Evolutionary conservation across 35 echinoderm and acorn worm genomes (phyloP).

Genomic region (Holothuria glaberrima): DNA sequence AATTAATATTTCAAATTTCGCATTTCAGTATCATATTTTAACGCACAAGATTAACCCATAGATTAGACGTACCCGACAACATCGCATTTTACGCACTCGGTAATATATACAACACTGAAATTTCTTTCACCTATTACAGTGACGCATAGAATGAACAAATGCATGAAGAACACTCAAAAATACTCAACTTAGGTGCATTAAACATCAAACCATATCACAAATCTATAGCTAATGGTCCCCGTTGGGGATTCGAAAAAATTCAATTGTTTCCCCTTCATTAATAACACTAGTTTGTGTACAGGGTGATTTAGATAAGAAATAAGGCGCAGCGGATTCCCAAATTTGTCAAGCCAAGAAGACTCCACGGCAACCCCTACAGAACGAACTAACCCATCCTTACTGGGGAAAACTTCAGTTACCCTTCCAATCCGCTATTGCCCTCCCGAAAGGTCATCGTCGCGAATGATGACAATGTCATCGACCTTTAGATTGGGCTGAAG

Average conservation of each 20-base stretch:
- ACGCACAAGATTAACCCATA: not conserved
- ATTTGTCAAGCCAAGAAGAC: not conserved
- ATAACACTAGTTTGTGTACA: not conserved
- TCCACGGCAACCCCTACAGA: not conserved
- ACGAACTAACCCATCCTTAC: slow-evolving; percentile 44
- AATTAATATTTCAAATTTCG: not conserved
- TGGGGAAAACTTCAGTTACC: slow-evolving; percentile 28
- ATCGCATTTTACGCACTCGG: not conserved
- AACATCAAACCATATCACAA: not conserved
- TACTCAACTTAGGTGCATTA: not conserved
- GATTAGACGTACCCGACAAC: not conserved
- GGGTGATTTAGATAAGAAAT: not conserved
- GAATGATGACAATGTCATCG: slow-evolving; percentile 45
- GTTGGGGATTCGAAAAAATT: slow-evolving; percentile 7
- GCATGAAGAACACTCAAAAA: not conserved
- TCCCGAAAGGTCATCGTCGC: slow-evolving; percentile 11
- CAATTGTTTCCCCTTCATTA: not conserved
- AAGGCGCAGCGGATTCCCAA: not conserved
- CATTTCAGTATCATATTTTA: slow-evolving; percentile 9
- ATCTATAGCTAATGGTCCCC: not conserved
- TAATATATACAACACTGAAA: not conserved
- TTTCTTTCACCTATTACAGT: not conserved
- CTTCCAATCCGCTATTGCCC: not conserved
- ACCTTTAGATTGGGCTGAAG: slow-evolving; percentile 6
- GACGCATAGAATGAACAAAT: not conserved